A percentile compares a stretch with the other conserved stretches of the same genome.
Conservation (phyloP, 2,113 vertebrate genomes). For the Apaloderma vittatum region DNA sequence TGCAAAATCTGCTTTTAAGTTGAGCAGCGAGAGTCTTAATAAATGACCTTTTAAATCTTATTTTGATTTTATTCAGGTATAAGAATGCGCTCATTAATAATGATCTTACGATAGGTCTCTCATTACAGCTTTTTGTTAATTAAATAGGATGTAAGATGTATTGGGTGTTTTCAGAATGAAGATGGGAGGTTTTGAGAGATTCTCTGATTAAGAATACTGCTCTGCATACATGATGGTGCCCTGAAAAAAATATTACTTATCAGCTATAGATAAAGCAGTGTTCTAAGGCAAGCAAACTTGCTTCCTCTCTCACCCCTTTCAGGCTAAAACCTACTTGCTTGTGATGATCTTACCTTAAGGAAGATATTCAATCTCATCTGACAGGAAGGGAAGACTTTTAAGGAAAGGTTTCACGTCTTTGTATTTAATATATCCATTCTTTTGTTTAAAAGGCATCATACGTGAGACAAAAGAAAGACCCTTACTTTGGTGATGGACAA, state of each 20-base stretch:
- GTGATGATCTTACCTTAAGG: not conserved
- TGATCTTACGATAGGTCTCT: not conserved
- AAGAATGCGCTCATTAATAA: constrained; percentile 14
- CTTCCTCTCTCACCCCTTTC: not conserved
- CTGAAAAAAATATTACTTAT: not conserved
- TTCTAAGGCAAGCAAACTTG: not conserved
- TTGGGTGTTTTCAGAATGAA: constrained; percentile 47
- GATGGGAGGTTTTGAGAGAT: constrained; percentile 45
- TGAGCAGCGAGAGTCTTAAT: constrained; percentile 39
- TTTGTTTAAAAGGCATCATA: constrained; percentile 80
- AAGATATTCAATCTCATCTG: not conserved
- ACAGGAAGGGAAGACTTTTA: not conserved
- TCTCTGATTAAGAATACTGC: constrained; percentile 7
- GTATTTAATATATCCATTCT: not conserved
- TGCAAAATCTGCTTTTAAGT: constrained; percentile 28
- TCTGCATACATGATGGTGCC: constrained; percentile 6
- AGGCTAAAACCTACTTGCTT: not conserved
- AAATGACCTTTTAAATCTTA: constrained; percentile 49
- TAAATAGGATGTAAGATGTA: constrained; percentile 41
- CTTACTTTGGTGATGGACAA: constrained; percentile 71
- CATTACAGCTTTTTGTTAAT: constrained; percentile 52
- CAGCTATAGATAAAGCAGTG: not conserved
- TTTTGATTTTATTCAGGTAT: constrained; percentile 60
- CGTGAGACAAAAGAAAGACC: constrained; percentile 72
- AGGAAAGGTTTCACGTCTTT: not conserved